Base-by-base conservation (phyloP, 2,888 invertebrate genomes). In the Drosophila nigricruria region DNA sequence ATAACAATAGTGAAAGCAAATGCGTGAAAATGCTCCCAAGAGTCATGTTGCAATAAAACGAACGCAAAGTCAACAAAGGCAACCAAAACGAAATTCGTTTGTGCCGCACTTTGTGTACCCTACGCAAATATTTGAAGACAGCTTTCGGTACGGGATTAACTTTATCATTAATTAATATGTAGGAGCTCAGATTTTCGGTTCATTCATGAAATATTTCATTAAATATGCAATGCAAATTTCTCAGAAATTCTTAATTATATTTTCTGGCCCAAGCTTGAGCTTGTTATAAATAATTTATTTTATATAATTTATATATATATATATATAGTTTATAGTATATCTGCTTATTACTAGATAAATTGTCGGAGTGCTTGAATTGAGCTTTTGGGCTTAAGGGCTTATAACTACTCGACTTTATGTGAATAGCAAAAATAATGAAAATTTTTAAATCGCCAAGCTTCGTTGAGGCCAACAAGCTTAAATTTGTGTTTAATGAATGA, bases 1-100 rank as follows among this genome's bases (percentile, higher is more conserved):
- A 16, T 43, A 54, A 65, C 27, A 43, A 60, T 42, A 38, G 32
- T 40, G 45, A 57, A 60, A 50, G 38, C 25, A 14, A 62, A 62
- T 60, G 32, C 52, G 42, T 66, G 52, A 71, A 70, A 70, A 70
- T 61, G 66, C 30, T 62, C 50, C 58, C 61, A 34, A 36, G 58
- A 62, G 72, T 71, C 54, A 59, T 62, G 61, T 47, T 70, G 76
- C 60, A 66, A 45, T 58, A 67, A 59, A 71, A 58, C 70, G 47
- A 36, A 49, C 64, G 27, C 40, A 75, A 56, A 47, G 25, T 42
- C 36, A 34, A 56, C 30, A 42, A 62, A 25, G 38, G 18, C 23
- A 47, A 10, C 25, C 34, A 1, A 1, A 16, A 16, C 14, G 20
- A 20, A 34, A 32, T 20, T 52, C 30, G 16, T 16, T 10, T 20